Conservation (phyloP, 2,888 invertebrate species). For the Drosophila meridionalis region DNA sequence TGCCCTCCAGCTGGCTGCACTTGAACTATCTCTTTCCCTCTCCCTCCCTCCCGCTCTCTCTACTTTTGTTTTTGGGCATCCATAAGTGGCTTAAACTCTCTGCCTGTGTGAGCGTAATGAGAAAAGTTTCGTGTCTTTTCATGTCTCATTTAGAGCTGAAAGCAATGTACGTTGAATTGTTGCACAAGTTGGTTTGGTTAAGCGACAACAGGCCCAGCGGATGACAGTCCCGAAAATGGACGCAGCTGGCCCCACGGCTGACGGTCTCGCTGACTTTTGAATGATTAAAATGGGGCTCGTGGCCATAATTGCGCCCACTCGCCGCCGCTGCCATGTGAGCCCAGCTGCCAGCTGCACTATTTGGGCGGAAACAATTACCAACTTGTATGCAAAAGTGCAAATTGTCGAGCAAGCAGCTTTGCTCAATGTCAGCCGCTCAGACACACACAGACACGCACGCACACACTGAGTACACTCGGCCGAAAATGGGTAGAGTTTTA, state of each 20-base stretch:
- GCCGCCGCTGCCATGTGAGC: constrained; percentile 12
- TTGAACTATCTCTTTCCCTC: constrained; percentile 14
- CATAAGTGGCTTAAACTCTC: constrained; percentile 61
- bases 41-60: no score
- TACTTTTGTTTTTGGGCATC: constrained; percentile 47
- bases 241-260: constrained; percentile 51
- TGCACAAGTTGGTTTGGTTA: constrained; percentile 55
- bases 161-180: constrained; percentile 61
- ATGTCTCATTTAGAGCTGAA: constrained; percentile 77
- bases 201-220: constrained; percentile 41
- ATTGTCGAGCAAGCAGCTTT: constrained; percentile 59
- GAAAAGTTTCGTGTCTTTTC: constrained; percentile 83
- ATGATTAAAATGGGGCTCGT: constrained; percentile 64
- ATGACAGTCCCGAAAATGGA: constrained; percentile 29
- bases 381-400: constrained; percentile 79
- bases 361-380: constrained; percentile 77
- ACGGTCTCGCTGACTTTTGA: constrained; percentile 60
- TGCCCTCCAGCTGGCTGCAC: constrained; percentile 25
- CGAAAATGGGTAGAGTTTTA: neutral
- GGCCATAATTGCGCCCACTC: constrained; percentile 43
- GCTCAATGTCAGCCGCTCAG: constrained; percentile 62
- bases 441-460: constrained; percentile 28
- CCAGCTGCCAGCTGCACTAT: constrained; percentile 68
- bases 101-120: constrained; percentile 77
- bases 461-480: constrained; percentile 7